Conservation (phyloP, 2,797 vertebrate species). For the Gallinago solitaria region DNA sequence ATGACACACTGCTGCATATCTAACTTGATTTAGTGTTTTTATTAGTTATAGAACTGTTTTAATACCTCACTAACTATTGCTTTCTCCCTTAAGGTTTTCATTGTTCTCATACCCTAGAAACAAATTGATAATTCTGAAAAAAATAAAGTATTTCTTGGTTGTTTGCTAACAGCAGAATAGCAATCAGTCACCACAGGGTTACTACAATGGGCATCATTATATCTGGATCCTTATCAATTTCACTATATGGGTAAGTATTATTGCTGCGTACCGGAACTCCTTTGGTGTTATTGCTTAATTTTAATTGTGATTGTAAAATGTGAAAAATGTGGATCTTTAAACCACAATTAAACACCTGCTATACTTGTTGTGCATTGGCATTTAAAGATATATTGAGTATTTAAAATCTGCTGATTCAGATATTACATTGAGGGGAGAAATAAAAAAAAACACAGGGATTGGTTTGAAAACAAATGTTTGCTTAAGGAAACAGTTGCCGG, state of each 20-base stretch:
- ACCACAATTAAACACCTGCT: conserved; percentile 89
- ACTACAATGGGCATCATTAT: conserved; percentile 86
- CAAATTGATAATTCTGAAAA: conserved; percentile 96
- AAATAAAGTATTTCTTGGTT: conserved; percentile 93
- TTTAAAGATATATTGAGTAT: conserved; percentile 87
- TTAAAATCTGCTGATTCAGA: conserved; percentile 88
- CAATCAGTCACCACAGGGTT: conserved; percentile 92
- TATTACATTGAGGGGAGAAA: conserved; percentile 66
- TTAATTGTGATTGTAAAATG: conserved; percentile 90
- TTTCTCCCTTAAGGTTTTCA: conserved; percentile 89
- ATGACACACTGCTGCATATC: conserved; percentile 89
- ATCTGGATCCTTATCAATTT: conserved; percentile 90
- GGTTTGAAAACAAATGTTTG: conserved; percentile 71
- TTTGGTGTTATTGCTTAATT: conserved; percentile 90
- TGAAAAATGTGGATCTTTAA: conserved; percentile 88
- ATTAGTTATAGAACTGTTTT: conserved; percentile 97
- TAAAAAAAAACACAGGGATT: conserved; percentile 65
- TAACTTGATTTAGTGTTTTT: conserved; percentile 96
- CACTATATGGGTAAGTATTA: conserved; percentile 85
- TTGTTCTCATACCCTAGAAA: conserved; percentile 90
- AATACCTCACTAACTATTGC: conserved; percentile 95
- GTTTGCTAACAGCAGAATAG: conserved; percentile 90
- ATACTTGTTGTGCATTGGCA: conserved; percentile 85
- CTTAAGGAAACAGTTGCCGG: conserved; percentile 68
- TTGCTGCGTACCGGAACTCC: conserved; percentile 86